Base-by-base conservation (phyloP, 2,797 vertebrate genomes). In the Arremon aurantiirostris region DNA sequence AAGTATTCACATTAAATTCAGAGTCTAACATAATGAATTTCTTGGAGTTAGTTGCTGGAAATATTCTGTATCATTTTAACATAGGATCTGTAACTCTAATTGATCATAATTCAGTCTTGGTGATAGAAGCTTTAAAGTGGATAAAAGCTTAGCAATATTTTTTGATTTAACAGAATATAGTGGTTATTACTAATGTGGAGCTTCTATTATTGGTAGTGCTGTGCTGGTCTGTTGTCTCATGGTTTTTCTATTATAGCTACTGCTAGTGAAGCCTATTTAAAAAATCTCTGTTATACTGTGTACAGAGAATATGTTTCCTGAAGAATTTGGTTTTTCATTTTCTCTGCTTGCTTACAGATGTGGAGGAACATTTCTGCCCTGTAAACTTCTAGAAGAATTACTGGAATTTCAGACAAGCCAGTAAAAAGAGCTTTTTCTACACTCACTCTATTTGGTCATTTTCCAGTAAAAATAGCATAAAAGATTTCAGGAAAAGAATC, bases 361-460 rank as follows among this genome's bases (percentile, higher is more conserved):
- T 55, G 53, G 71, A 92, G 82, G 85, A 73, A 57, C 8, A 59
- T 65, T 83, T 95, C 5, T 59, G 35, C 49, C 39, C 59, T 70
- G 30, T 95, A 92, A 97, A 88, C 35, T 55, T 86, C 49, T 82
- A 34, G 90, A 95, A 81, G 92, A 97, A 95, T 91, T 91, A 76
- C 39, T 95, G 85, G 64, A 90, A 89, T 95, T 88, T 96, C 46
- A 86, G 68, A 95, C 93, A 93, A 95, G 91, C 23, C 70, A 91
- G 46, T 57, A 57, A 50, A 94, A 93, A 82, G 27, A 42, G 20
- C 37, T 82, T 93, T 95, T 78, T 21, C 65, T 77, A 30, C 5
- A 66, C 7, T 87, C 70, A 46, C 26, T 80, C 50, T 87, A 2
- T 91, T 86, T 89, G 71, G 82, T 96, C 17, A 61, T 85, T 70